A percentile compares a stretch with the other conserved stretches of the same genome.
Conservation (phyloP, 2,797 vertebrate genomes). For the Notoglanidium macrostoma region DNA sequence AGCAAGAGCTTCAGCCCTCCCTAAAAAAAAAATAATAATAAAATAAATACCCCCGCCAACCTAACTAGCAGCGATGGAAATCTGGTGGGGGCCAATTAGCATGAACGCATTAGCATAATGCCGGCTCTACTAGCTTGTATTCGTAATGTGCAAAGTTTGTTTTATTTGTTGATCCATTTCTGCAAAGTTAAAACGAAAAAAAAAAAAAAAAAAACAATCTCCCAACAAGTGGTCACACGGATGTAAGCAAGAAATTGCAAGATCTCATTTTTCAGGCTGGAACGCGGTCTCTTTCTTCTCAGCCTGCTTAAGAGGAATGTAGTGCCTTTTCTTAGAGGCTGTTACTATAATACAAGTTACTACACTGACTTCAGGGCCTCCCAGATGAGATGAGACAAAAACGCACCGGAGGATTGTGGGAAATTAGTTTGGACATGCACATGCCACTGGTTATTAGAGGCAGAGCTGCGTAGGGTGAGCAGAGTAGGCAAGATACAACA, state of each 20-base stretch:
- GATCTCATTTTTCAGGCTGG: background rate
- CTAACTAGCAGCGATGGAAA: background rate
- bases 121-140: no score
- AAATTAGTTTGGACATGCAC: background rate
- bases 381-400: background rate
- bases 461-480: background rate
- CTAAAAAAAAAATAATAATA: no score
- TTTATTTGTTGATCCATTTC: background rate
- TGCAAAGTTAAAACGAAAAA: background rate
- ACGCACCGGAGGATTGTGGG: background rate
- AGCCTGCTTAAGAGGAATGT: background rate
- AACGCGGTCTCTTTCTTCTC: background rate
- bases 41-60: background rate
- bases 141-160: background rate
- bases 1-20: background rate
- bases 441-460: slow-evolving; percentile 4
- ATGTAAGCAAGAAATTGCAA: background rate
- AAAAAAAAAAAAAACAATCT: background rate
- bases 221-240: background rate
- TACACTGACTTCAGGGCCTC: slow-evolving; percentile 7
- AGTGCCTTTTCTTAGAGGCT: background rate
- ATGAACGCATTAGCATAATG: background rate
- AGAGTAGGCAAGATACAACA: background rate
- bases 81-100: background rate
- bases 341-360: background rate